Evolutionary conservation across 2,888 invertebrate genomes (phyloP), one percentile per base, ranked within the genome.

Genomic region (Archips xylosteana): DNA sequence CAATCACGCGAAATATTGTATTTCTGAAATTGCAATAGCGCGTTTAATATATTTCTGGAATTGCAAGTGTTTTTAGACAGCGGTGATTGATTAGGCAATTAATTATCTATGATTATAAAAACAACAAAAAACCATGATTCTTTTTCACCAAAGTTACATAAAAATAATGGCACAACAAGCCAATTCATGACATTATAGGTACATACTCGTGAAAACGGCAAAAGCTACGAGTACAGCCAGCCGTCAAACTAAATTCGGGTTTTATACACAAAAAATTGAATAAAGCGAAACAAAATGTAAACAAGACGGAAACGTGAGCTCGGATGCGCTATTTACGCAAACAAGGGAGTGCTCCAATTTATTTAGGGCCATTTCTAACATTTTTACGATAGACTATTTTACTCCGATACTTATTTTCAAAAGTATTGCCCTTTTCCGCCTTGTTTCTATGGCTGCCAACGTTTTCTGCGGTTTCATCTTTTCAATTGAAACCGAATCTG

Each of bases 371-470:
- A 49, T 68, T 69, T 34, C 73, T 60, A 71, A 71, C 65, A 69
- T 64, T 64, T 74, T 74, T 74, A 69, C 59, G 69, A 69, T 74
- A 65, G 69, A 69, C 64, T 69, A 65, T 69, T 68, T 57, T 57
- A 69, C 60, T 69, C 34, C 61, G 39, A 72, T 62, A 67, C 62
- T 72, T 72, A 72, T 67, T 72, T 72, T 67, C 54, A 72, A 72
- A 72, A 72, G 62, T 72, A 72, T 67, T 67, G 67, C 66, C 32
- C 34, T 51, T 66, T 71, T 54, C 66, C 71, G 36, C 51, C 61
- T 59, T 45, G 42, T n/a, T 15, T 54, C 54, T 54, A 45, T 72
- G 62, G 67, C 54, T 62, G 61, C 10, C 51, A 51, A 45, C 66
- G 51, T 62, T 72, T 67, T 61, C 66, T 6, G 13, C 34, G 45